Conservation (phyloP, 2,113 vertebrate genomes). For the Sitta europaea region DNA sequence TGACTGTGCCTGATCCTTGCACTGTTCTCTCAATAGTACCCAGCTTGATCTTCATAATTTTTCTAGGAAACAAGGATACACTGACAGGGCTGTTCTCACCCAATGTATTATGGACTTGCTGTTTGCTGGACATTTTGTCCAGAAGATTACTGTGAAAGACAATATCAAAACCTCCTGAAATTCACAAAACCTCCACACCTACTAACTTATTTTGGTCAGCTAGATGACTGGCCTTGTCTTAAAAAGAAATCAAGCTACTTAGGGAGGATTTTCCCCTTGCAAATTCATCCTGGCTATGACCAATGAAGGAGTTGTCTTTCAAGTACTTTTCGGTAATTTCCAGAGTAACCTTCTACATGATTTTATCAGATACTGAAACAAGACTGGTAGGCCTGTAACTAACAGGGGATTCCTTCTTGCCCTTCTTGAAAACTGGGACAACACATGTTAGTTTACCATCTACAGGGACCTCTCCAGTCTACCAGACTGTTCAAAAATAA, state of each 20-base stretch:
- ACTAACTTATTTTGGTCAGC: neutral
- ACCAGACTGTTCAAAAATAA: neutral
- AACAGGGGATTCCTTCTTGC: neutral
- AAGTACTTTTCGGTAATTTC: neutral
- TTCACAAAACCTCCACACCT: accelerated
- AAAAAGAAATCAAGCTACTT: neutral
- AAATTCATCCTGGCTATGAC: neutral
- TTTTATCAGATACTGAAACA: neutral
- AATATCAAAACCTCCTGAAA: neutral
- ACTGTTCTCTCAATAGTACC: neutral
- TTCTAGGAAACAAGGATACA: neutral
- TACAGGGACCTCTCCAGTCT: neutral
- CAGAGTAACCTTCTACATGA: too few species aligned
- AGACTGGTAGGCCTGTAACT: neutral
- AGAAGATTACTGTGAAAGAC: neutral
- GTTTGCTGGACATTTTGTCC: neutral
- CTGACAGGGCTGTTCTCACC: neutral
- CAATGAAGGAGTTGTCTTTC: neutral
- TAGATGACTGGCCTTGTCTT: neutral
- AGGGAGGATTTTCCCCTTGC: neutral
- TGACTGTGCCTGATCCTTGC: neutral
- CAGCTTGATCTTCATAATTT: neutral
- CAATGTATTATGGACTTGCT: accelerated
- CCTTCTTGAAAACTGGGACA: neutral
- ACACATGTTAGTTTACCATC: neutral